Percentiles rank a stretch among this genome's conserved stretches.
Conservation (phyloP, 2,888 invertebrate genomes). For the Spialia ferax region DNA sequence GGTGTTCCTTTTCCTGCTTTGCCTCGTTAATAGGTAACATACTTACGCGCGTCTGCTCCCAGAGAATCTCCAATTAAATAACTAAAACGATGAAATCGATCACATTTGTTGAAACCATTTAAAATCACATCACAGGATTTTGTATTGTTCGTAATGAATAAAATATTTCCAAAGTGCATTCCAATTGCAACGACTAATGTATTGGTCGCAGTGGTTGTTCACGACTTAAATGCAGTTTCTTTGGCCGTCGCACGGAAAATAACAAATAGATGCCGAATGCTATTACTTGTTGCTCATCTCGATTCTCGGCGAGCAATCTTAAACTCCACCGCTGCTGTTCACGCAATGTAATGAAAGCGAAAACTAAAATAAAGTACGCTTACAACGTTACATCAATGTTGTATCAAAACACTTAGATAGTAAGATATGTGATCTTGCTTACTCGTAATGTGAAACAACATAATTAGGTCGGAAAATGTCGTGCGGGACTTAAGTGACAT, state of each 20-base stretch:
- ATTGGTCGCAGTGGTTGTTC: conserved; percentile 12
- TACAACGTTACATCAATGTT: conserved; percentile 26
- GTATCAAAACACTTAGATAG: conserved; percentile 36
- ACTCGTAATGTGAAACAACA: conserved; percentile 6
- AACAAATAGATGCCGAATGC: conserved; percentile 38
- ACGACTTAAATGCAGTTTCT: conserved; percentile 30
- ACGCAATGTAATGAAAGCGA: conserved; percentile 53
- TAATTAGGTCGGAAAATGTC: conserved; percentile 35
- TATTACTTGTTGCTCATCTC: conserved; percentile 37
- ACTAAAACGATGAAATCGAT: neutral
- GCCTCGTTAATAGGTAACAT: conserved; percentile 65
- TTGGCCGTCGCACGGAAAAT: conserved; percentile 32
- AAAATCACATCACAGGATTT: conserved; percentile 14
- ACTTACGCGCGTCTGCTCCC: conserved; percentile 43
- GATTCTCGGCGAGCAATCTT: conserved; percentile 37
- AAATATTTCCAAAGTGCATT: conserved; percentile 11
- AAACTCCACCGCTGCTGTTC: conserved; percentile 42
- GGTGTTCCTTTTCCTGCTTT: conserved; percentile 83
- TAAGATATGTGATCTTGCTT: neutral
- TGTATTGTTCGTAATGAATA: conserved; percentile 11
- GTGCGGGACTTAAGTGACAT: conserved; percentile 24
- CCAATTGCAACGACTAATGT: conserved; percentile 5
- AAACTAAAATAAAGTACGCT: conserved; percentile 44
- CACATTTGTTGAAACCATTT: conserved; percentile 11
- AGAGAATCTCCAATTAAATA: conserved; percentile 22